These are phyloP conservation scores for Chelidonichthys spinosus DNA, from an alignment of 2,797 vertebrate species.

Conservation along the genomic window DNA sequence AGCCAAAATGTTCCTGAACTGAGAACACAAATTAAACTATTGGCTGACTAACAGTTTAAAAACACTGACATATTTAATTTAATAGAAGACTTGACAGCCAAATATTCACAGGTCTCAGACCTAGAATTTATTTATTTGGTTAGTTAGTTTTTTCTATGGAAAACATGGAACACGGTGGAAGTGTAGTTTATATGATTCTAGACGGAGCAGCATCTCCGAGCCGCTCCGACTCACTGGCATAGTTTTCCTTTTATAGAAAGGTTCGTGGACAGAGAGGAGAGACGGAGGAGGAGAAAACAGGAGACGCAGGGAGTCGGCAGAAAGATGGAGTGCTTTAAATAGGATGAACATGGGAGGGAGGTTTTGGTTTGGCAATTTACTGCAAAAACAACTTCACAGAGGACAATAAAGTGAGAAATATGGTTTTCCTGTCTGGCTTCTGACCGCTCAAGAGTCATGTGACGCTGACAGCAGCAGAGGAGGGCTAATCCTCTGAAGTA, in stretches of 20 bases:
- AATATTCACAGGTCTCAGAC: too few species aligned
- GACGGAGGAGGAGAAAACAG: neutral
- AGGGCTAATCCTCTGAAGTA: constrained; percentile 56
- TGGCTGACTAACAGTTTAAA: neutral
- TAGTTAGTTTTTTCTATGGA: neutral
- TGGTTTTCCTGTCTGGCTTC: constrained; percentile 61
- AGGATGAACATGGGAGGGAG: constrained; percentile 45
- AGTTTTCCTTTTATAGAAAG: constrained; percentile 83
- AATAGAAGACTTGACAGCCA: too few species aligned
- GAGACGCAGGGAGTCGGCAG: constrained; percentile 15
- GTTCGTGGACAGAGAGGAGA: constrained; percentile 18
- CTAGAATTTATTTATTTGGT: too few species aligned
- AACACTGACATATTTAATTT: too few species aligned
- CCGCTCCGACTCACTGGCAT: constrained; percentile 60
- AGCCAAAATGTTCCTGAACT: too few species aligned
- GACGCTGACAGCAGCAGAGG: constrained; percentile 62
- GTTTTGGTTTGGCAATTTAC: constrained; percentile 62
- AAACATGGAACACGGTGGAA: neutral
- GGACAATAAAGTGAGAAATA: constrained; percentile 74
- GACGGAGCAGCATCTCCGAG: constrained; percentile 39
- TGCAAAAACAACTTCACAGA: constrained; percentile 75
- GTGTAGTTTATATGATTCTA: constrained; percentile 9
- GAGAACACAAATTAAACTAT: too few species aligned
- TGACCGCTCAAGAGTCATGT: constrained; percentile 59
- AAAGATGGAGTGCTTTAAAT: constrained; percentile 55